Conservation (phyloP, 2,113 vertebrate species). For the Hemiprocne comata region DNA sequence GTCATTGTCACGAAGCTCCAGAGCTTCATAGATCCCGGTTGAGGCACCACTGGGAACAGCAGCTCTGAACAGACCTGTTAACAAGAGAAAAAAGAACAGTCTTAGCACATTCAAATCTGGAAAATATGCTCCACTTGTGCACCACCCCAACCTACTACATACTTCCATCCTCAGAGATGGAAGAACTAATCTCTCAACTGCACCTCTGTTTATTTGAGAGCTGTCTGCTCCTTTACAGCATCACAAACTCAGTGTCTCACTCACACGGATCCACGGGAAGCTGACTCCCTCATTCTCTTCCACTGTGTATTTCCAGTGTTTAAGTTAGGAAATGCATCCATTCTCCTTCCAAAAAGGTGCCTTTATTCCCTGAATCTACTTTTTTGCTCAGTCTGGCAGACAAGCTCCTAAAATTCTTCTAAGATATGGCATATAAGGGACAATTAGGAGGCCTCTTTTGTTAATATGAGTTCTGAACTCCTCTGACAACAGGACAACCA, state of each 20-base stretch:
- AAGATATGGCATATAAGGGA: neutral
- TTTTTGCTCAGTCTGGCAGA: neutral
- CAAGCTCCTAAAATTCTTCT: neutral
- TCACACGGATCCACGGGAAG: neutral
- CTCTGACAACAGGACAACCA: neutral
- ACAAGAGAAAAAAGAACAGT: neutral
- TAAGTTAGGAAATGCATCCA: neutral
- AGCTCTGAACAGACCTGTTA: constrained; percentile 92
- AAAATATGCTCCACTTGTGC: neutral
- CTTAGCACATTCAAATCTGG: neutral
- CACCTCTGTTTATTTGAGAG: neutral
- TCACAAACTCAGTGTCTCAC: neutral
- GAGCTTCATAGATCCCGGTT: constrained; percentile 96
- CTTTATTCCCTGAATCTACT: neutral
- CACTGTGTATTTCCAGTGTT: neutral
- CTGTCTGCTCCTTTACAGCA: neutral
- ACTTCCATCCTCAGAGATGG: neutral
- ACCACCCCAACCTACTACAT: neutral
- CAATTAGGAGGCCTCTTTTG: neutral
- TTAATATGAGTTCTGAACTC: neutral
- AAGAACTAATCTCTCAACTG: neutral
- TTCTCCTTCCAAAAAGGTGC: neutral
- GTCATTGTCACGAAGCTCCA: constrained; percentile 98
- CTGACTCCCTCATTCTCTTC: neutral
- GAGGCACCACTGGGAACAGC: constrained; percentile 97